Evolutionary conservation across 2,888 invertebrate species (phyloP).

Genomic region (Leptogaster cylindrica): DNA sequence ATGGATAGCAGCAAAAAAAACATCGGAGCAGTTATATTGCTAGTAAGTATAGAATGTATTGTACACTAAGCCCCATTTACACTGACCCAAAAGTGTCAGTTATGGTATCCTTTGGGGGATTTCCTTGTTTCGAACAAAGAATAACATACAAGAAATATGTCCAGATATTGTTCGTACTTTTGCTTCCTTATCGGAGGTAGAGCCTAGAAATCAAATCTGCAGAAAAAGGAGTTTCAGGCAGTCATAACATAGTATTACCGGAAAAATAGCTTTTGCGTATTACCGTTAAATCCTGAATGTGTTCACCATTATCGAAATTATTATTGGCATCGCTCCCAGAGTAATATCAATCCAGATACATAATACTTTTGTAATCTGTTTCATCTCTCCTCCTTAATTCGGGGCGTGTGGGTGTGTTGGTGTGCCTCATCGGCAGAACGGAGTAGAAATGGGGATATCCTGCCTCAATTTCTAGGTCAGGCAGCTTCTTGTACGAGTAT

Average conservation of each 20-base stretch:
- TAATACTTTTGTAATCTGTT: constrained; percentile 15
- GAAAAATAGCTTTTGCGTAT: constrained; percentile 12
- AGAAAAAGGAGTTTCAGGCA: neutral
- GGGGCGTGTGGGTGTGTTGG: neutral
- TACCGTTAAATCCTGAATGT: constrained; percentile 12
- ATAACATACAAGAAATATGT: constrained; percentile 31
- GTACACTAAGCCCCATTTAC: constrained; percentile 25
- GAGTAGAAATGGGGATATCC: neutral
- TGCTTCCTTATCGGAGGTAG: neutral
- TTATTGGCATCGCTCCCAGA: constrained; percentile 16
- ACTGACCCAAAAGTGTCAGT: constrained; percentile 39
- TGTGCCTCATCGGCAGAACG: neutral
- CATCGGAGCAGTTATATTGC: constrained; percentile 53
- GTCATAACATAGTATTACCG: constrained; percentile 3
- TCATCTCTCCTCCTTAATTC: constrained; percentile 22
- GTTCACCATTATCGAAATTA: constrained; percentile 21
- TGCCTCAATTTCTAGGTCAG: constrained; percentile 19
- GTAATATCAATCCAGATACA: constrained; percentile 10
- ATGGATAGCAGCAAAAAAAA: constrained; percentile 54
- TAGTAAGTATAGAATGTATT: constrained; percentile 53
- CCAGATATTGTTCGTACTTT: neutral
- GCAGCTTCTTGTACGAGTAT: neutral
- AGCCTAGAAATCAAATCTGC: neutral
- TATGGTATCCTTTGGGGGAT: neutral
- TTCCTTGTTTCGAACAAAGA: neutral